A percentile compares a stretch with the other conserved stretches of the same genome.
phyloP scores from a whole-genome alignment of 2,113 vertebrate species.

The Periophthalmus modestus region DNA sequence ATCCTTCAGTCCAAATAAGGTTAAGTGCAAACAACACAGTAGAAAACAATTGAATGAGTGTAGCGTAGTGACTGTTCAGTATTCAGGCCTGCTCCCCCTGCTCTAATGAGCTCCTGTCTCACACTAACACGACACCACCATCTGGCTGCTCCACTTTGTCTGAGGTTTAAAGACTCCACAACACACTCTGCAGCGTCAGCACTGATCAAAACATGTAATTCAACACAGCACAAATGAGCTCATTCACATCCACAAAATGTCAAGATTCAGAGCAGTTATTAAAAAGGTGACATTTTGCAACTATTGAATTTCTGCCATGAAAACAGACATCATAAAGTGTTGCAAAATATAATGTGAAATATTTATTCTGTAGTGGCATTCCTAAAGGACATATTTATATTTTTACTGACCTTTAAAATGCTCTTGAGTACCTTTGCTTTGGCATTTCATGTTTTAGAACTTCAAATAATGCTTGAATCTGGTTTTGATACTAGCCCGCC shows the following conservation, averaged over 20 bases:
- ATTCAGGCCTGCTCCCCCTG: background rate
- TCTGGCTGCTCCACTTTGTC: background rate
- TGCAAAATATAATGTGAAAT: no score
- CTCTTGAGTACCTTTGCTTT: no score
- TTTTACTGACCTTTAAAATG: no score
- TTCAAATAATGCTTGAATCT: no score
- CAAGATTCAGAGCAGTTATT: background rate
- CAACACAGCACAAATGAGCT: background rate
- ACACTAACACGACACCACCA: slow-evolving; percentile 1
- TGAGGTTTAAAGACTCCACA: background rate
- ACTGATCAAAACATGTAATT: background rate
- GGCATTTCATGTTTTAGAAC: no score
- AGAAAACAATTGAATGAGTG: background rate
- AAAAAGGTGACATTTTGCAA: background rate
- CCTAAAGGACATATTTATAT: no score
- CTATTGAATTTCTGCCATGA: no score
- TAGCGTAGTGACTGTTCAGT: background rate
- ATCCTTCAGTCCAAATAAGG: background rate
- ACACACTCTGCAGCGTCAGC: background rate
- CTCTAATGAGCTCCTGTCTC: background rate
- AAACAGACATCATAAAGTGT: no score
- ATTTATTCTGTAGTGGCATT: no score
- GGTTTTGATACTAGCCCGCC: no score
- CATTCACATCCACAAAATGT: background rate
- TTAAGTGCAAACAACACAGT: background rate